phyloP scores from a whole-genome alignment of 2,113 vertebrate species.

The Anser cygnoides region DNA sequence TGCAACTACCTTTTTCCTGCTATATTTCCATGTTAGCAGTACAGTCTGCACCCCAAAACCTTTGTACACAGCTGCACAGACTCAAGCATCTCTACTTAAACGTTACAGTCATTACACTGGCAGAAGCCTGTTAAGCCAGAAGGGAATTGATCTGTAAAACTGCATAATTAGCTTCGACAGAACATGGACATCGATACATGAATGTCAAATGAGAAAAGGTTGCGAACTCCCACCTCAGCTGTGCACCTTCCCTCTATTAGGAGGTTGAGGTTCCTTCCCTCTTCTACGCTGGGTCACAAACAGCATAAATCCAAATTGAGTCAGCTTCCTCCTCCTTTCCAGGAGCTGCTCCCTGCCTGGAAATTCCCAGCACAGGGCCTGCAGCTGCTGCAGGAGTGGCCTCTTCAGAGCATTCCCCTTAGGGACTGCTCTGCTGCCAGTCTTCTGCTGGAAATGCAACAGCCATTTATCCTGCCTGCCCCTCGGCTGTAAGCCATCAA shows the following conservation, averaged over 20 bases:
- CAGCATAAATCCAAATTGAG: neutral
- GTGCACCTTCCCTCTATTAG: neutral
- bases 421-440: neutral
- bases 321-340: neutral
- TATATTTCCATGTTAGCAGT: neutral
- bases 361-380: neutral
- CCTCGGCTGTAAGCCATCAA: neutral
- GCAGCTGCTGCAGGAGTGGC: neutral
- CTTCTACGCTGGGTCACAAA: neutral
- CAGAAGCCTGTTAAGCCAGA: conserved; percentile 20
- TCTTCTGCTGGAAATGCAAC: neutral
- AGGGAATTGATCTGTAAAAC: conserved; percentile 37
- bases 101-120: neutral
- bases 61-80: neutral
- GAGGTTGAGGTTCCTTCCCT: neutral
- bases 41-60: neutral
- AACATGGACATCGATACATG: conserved; percentile 1
- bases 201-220: neutral
- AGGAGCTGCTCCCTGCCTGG: neutral
- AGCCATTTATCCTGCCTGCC: neutral
- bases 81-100: neutral
- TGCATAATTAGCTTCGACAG: conserved; percentile 9
- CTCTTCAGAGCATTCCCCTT: neutral
- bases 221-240: neutral
- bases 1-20: neutral